Evolutionary conservation across 2,797 vertebrate species (phyloP).

Genomic region (Helicolenus hilgendorfi): DNA sequence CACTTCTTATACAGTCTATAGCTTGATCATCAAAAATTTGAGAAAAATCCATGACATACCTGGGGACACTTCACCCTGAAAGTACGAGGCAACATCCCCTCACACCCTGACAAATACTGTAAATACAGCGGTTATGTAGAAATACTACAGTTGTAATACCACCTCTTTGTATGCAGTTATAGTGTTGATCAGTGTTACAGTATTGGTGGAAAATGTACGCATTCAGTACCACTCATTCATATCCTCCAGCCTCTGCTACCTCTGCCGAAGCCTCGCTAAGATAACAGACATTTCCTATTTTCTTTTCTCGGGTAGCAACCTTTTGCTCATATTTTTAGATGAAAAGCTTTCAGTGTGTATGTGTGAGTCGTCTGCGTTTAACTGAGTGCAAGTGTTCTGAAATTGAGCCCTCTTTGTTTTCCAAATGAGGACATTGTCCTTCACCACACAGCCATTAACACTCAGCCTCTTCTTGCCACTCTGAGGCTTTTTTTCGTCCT

Average conservation of each 20-base stretch:
- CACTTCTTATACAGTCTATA: too few relatives aligned
- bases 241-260: background rate
- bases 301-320: background rate
- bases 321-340: background rate
- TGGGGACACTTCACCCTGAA: background rate
- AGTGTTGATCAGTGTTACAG: background rate
- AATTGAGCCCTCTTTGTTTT: constrained; percentile 31
- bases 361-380: background rate
- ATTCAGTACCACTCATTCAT: background rate
- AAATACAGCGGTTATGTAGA: background rate
- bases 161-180: background rate
- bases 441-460: constrained; percentile 24
- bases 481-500: constrained; percentile 1
- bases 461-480: constrained; percentile 7
- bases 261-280: background rate
- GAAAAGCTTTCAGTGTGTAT: background rate
- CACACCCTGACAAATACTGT: background rate
- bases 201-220: background rate
- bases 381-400: background rate
- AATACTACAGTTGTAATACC: background rate
- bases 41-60: background rate
- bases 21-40: too few relatives aligned
- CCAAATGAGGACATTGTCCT: constrained; percentile 55
- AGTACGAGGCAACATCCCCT: background rate
- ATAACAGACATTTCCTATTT: background rate